Base-by-base conservation (phyloP, 2,113 vertebrate species). In the Xerus inauris region DNA sequence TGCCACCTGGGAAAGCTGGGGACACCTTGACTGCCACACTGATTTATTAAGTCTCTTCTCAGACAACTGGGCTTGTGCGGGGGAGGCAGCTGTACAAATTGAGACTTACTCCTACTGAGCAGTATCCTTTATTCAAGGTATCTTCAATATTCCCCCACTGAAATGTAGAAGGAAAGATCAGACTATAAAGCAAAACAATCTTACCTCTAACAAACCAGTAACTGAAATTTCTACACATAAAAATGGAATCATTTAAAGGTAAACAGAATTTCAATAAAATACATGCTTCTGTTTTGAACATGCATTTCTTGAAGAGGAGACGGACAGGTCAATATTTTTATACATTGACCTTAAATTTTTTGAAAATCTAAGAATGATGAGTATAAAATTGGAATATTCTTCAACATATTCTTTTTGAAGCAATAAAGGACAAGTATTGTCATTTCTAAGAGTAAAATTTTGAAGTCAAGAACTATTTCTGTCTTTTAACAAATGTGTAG, bases 181-280 rank as follows among this genome's bases (percentile, higher is more conserved):
- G 99, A 0, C 99, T 99, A 99, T 97, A 98, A 98, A 98, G 99
- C 99, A 0, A 99, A 98, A 96, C 45, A 99, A 99, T 97, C 98
- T 99, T 16, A 99, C 99, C 4, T 75, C 35, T 16, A 98, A 99
- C 76, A 99, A 99, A 96, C 97, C 99, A 19, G 89, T 99, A 81
- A 99, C 98, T 83, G 99, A 99, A 96, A 99, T 99, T 96, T 99
- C 99, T 88, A 99, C 99, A 67, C 99, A 81, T 67, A 98, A 99
- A 99, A 0, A 99, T 99, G 16, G 98, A 99, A 10, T 99, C 99
- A 24, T 99, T 99, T 87, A 99, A 99, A 32, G 99, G 99, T 2
- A 99, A 99, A 7, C 99, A 99, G 93, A 99, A 99, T 98, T 99
- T 99, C 97, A 99, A 99, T 96, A 99, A 99, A 98, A 99, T 99